Conservation (phyloP, 2,797 vertebrate species). For the Gymnopithys bicolor region DNA sequence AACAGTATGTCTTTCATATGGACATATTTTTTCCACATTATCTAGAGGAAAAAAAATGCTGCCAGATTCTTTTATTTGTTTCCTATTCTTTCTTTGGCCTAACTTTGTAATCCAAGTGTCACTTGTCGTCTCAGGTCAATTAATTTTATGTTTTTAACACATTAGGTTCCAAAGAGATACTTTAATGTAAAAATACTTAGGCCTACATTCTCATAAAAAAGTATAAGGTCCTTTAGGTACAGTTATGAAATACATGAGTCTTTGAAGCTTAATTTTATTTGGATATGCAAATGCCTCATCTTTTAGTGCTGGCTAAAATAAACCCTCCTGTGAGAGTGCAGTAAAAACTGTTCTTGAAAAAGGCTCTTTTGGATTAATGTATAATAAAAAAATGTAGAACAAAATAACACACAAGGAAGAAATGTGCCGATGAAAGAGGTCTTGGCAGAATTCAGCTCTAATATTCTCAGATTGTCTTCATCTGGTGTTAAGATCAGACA, state of each 20-base stretch:
- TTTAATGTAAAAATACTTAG: background rate
- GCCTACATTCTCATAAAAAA: background rate
- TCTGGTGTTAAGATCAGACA: background rate
- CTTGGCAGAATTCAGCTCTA: background rate
- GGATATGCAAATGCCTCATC: background rate
- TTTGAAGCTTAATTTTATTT: background rate
- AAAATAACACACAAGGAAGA: background rate
- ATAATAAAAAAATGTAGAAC: background rate
- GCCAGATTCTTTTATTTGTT: background rate
- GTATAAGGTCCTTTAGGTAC: background rate
- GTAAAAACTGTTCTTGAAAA: background rate
- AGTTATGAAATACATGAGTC: background rate
- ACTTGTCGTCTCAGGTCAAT: background rate
- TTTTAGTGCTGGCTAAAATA: background rate
- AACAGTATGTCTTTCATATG: background rate
- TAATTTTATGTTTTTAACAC: background rate
- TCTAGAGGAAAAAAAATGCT: background rate
- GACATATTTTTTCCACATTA: background rate
- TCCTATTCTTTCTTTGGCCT: background rate
- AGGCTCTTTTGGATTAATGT: background rate
- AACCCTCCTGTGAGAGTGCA: background rate
- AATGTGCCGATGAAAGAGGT: background rate
- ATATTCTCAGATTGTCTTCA: background rate
- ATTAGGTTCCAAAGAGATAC: background rate
- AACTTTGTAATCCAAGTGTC: background rate